Conservation (phyloP, 2,113 vertebrate genomes). For the Chamaea fasciata region DNA sequence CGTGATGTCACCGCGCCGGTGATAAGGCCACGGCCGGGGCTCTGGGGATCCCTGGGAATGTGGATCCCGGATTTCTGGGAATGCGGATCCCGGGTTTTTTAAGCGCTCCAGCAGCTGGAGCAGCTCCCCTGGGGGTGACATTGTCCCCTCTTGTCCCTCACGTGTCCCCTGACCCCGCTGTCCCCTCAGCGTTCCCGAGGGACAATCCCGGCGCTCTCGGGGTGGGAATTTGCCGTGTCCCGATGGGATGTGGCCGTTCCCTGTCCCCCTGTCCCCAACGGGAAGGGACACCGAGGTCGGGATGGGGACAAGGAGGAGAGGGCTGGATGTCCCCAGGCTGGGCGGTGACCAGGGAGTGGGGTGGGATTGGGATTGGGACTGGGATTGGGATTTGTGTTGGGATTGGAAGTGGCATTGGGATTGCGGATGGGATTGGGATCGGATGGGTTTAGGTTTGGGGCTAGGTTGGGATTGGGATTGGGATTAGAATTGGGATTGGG, state of each 20-base stretch:
- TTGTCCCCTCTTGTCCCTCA: background rate
- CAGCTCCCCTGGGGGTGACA: background rate
- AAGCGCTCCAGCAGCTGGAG: background rate
- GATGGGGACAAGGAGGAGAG: background rate
- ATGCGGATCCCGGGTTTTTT: background rate
- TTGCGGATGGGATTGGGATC: too few species aligned
- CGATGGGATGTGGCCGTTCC: too few species aligned
- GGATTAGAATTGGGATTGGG: too few species aligned
- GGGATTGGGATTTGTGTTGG: too few species aligned
- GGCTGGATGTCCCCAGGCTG: background rate
- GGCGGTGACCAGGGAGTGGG: too few species aligned
- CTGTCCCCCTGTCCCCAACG: too few species aligned
- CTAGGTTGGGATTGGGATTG: too few species aligned
- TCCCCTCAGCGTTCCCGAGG: background rate
- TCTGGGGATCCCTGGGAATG: background rate
- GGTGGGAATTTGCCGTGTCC: background rate
- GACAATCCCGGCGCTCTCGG: background rate
- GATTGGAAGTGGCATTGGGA: too few species aligned
- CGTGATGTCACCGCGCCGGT: background rate
- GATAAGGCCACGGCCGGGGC: background rate
- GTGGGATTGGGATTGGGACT: too few species aligned
- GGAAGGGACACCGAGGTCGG: background rate
- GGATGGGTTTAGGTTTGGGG: too few species aligned
- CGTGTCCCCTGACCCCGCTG: background rate
- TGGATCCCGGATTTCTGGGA: background rate